Evolutionary conservation across 2,888 invertebrate genomes (phyloP).

Genomic region (Zaprionus lineosus): DNA sequence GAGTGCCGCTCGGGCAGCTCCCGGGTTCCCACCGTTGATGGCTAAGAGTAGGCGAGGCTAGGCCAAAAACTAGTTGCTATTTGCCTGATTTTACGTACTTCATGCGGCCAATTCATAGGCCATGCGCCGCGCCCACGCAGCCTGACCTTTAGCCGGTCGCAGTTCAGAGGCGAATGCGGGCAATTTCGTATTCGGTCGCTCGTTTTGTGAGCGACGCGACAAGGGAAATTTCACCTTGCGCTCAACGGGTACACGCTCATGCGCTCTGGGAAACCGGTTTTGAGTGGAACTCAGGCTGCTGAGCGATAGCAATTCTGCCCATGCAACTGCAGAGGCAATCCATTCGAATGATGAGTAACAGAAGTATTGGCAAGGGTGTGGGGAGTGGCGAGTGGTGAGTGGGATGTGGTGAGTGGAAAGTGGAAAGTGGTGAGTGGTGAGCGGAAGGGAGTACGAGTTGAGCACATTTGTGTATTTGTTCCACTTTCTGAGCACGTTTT

Average conservation of each 20-base stretch:
- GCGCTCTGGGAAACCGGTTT: conserved; percentile 41
- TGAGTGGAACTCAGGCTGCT: conserved; percentile 27
- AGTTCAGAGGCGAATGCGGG: conserved; percentile 68
- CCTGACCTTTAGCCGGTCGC: conserved; percentile 59
- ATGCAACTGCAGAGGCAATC: too few species aligned
- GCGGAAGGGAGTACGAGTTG: conserved; percentile 1
- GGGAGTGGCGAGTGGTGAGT: too few species aligned
- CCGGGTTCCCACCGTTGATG: not conserved
- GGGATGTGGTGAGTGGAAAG: not conserved
- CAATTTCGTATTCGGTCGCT: conserved; percentile 20
- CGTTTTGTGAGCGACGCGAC: conserved; percentile 5
- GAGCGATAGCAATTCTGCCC: conserved; percentile 13
- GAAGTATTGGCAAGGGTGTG: too few species aligned
- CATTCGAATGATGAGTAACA: too few species aligned
- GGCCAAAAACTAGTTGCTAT: conserved; percentile 63
- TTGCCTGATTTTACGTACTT: conserved; percentile 45
- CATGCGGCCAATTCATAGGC: not conserved
- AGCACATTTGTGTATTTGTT: conserved; percentile 63
- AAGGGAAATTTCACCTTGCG: conserved; percentile 43
- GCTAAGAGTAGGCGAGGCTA: too few species aligned
- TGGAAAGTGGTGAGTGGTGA: not conserved
- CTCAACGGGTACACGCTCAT: conserved; percentile 37
- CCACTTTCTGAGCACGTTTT: conserved; percentile 64
- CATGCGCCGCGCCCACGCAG: conserved; percentile 33
- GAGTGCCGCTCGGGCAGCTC: too few species aligned